These are phyloP conservation scores for Trachemys scripta DNA, from an alignment of 2,113 vertebrate genomes.

Conservation along the genomic window DNA sequence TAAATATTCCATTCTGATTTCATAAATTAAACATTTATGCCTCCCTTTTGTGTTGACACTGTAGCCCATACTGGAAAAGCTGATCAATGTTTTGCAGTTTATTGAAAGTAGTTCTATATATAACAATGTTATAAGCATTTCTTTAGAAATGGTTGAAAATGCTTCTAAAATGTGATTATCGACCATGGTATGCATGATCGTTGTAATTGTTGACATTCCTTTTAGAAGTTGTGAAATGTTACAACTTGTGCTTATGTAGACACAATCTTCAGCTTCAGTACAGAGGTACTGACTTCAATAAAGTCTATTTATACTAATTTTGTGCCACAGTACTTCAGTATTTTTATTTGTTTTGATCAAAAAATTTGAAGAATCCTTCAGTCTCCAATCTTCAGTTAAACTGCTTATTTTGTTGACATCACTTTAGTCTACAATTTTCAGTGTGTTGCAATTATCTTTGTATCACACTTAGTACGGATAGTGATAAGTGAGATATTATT, in stretches of 20 bases:
- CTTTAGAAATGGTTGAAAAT: conserved; percentile 90
- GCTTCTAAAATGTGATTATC: conserved; percentile 90
- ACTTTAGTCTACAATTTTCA: conserved; percentile 22
- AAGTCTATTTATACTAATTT: conserved; percentile 90
- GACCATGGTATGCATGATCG: conserved; percentile 92
- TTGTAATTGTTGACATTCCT: conserved; percentile 96
- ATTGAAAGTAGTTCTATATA: conserved; percentile 92
- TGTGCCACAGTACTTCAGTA: conserved; percentile 75
- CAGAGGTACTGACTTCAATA: conserved; percentile 93
- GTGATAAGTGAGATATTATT: neutral
- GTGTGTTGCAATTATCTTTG: neutral
- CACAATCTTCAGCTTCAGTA: conserved; percentile 91
- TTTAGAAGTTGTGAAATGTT: conserved; percentile 92
- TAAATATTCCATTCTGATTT: conserved; percentile 91
- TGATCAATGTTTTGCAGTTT: conserved; percentile 89
- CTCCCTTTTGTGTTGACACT: conserved; percentile 89
- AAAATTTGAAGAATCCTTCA: conserved; percentile 6
- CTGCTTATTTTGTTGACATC: neutral
- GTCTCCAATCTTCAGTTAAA: neutral
- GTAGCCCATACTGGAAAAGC: conserved; percentile 88
- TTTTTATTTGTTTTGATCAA: conserved; percentile 65
- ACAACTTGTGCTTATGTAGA: conserved; percentile 93
- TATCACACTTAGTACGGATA: neutral
- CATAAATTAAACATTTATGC: conserved; percentile 90
- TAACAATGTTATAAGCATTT: conserved; percentile 90